phyloP scores from a whole-genome alignment of 1,140 invertebrate species.

The Papilio aristodemus region DNA sequence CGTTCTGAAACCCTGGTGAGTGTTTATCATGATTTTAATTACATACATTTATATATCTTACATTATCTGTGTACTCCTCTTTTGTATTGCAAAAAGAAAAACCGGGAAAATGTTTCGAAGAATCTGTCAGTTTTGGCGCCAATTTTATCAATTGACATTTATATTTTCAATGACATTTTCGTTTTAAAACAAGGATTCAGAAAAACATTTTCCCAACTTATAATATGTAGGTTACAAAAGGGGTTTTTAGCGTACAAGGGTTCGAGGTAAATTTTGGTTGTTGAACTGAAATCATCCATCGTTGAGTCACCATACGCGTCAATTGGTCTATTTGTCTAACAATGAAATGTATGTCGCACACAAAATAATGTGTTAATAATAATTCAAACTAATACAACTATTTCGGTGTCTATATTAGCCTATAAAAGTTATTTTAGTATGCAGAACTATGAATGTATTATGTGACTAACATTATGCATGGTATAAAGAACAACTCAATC shows the following conservation, averaged over 20 bases:
- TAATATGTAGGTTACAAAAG: not conserved
- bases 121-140: slow-evolving; percentile 15
- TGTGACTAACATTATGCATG: slow-evolving; percentile 31
- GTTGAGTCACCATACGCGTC: slow-evolving; percentile 13
- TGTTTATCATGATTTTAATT: slow-evolving; percentile 72
- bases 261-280: slow-evolving; percentile 6
- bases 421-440: slow-evolving; percentile 5
- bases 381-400: slow-evolving; percentile 25
- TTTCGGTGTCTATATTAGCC: slow-evolving; percentile 26
- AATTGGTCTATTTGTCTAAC: slow-evolving; percentile 28
- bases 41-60: slow-evolving; percentile 42
- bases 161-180: not conserved
- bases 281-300: slow-evolving; percentile 25
- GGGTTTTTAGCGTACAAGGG: slow-evolving; percentile 7
- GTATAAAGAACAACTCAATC: not conserved
- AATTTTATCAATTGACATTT: not conserved
- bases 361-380: slow-evolving; percentile 24
- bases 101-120: slow-evolving; percentile 30
- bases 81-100: slow-evolving; percentile 17
- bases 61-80: slow-evolving; percentile 40
- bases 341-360: slow-evolving; percentile 32
- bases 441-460: slow-evolving; percentile 12
- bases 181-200: slow-evolving; percentile 7
- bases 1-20: slow-evolving; percentile 72
- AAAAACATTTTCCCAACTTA: not conserved